Conservation (phyloP, 2,113 vertebrate species). For the Pterocles orientalis region DNA sequence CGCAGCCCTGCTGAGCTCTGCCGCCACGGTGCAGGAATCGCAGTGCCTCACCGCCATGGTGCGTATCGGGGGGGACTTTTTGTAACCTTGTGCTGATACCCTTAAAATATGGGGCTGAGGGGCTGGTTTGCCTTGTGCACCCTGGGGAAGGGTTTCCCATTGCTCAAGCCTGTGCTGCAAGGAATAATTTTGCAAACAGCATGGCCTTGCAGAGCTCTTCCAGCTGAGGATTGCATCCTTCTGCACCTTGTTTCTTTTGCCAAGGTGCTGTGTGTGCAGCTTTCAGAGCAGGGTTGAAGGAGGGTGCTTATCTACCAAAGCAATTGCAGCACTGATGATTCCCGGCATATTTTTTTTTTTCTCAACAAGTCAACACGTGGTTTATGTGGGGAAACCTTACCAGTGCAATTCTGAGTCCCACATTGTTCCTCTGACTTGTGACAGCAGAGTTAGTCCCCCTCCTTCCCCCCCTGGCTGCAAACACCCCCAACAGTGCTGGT, state of each 20-base stretch:
- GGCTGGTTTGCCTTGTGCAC: not conserved
- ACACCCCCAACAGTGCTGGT: not conserved
- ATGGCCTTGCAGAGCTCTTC: not conserved
- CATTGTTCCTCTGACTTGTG: not conserved
- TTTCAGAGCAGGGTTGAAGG: not conserved
- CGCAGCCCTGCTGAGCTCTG: conserved; percentile 51
- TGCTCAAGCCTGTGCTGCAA: not conserved
- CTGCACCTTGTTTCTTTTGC: not conserved
- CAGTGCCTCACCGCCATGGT: conserved; percentile 51
- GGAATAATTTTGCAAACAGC: not conserved
- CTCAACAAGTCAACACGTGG: not conserved
- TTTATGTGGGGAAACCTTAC: not conserved
- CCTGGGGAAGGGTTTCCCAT: not conserved
- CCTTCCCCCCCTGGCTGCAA: not conserved
- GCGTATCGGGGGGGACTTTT: not conserved
- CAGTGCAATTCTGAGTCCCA: not conserved
- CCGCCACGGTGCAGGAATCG: conserved; percentile 40
- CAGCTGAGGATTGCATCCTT: not conserved
- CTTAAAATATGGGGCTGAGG: not conserved
- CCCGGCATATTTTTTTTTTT: not conserved
- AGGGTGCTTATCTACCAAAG: not conserved
- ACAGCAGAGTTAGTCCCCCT: not conserved
- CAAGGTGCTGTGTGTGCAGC: not conserved
- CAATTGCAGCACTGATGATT: not conserved
- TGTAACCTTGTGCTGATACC: not conserved